These are phyloP conservation scores for Lutjanus erythropterus DNA, from an alignment of 2,113 vertebrate genomes.

Conservation along the genomic window DNA sequence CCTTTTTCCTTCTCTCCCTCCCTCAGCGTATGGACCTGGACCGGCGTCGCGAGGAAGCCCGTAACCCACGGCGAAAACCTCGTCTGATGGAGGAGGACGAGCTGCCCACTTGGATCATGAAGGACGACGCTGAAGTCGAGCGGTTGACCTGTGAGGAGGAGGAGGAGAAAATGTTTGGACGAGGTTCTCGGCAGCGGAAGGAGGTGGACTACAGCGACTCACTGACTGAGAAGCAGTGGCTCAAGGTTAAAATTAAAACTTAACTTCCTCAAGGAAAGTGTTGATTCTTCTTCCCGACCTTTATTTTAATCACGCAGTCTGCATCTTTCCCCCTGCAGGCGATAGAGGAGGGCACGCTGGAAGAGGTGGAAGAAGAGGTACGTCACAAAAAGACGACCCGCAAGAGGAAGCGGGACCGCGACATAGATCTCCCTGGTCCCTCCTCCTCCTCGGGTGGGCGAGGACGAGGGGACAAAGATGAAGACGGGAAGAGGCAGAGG, in stretches of 20 bases:
- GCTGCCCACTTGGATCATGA: slow-evolving; percentile 97
- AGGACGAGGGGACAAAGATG: slow-evolving; percentile 88
- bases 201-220: slow-evolving; percentile 98
- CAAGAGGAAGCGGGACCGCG: slow-evolving; percentile 92
- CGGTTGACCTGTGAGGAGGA: slow-evolving; percentile 97
- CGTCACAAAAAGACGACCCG: slow-evolving; percentile 95
- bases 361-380: slow-evolving; percentile 97
- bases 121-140: slow-evolving; percentile 98
- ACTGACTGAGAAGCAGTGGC: slow-evolving; percentile 98
- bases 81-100: slow-evolving; percentile 98
- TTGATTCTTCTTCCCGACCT: not conserved
- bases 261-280: not conserved
- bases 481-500: slow-evolving; percentile 93
- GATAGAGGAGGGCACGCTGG: slow-evolving; percentile 95
- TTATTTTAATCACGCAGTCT: slow-evolving; percentile 12
- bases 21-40: slow-evolving; percentile 96
- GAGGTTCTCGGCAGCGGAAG: slow-evolving; percentile 94
- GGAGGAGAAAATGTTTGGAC: slow-evolving; percentile 97
- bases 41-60: slow-evolving; percentile 93
- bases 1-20: not conserved
- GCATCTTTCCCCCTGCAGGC: slow-evolving; percentile 83
- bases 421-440: slow-evolving; percentile 86
- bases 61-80: slow-evolving; percentile 95
- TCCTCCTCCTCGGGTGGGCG: slow-evolving; percentile 88
- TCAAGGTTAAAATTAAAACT: slow-evolving; percentile 74